phyloP scores from a whole-genome alignment of 2,113 vertebrate genomes.

The Gallinago undulata region DNA sequence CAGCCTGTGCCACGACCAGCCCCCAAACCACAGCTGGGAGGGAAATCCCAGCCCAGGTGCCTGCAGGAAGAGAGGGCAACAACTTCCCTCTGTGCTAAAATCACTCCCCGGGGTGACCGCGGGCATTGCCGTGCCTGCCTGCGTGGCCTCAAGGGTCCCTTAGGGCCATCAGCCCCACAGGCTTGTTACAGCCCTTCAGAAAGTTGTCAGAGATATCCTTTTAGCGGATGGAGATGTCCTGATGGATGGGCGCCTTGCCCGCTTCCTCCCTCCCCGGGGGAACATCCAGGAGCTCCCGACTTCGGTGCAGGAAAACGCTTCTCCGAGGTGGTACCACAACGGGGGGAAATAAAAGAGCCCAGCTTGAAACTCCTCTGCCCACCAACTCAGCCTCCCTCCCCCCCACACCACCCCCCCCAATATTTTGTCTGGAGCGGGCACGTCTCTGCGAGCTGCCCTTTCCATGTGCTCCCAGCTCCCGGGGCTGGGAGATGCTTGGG shows the following conservation, averaged over 20 bases:
- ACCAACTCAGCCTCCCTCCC: background rate
- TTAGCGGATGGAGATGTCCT: background rate
- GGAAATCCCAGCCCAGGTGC: background rate
- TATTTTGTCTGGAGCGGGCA: background rate
- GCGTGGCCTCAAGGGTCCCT: background rate
- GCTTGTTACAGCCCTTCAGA: background rate
- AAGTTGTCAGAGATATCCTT: background rate
- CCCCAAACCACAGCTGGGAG: background rate
- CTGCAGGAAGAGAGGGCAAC: background rate
- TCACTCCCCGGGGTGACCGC: accelerated
- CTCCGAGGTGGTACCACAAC: background rate
- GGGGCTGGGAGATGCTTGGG: background rate
- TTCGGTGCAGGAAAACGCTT: background rate
- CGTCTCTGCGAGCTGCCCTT: background rate
- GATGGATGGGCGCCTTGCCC: accelerated
- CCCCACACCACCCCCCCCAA: too few species aligned
- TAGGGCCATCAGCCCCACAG: background rate
- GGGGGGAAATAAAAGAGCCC: background rate
- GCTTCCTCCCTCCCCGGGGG: accelerated
- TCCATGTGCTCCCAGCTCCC: background rate
- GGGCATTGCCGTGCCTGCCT: accelerated
- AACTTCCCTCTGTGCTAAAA: background rate
- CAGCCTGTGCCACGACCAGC: accelerated
- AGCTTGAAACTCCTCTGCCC: background rate
- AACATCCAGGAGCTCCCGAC: background rate